A percentile compares a stretch with the other conserved stretches of the same genome.
Evolutionary conservation across 1,140 invertebrate genomes (phyloP).

Genomic region (Marisa cornuarietis): DNA sequence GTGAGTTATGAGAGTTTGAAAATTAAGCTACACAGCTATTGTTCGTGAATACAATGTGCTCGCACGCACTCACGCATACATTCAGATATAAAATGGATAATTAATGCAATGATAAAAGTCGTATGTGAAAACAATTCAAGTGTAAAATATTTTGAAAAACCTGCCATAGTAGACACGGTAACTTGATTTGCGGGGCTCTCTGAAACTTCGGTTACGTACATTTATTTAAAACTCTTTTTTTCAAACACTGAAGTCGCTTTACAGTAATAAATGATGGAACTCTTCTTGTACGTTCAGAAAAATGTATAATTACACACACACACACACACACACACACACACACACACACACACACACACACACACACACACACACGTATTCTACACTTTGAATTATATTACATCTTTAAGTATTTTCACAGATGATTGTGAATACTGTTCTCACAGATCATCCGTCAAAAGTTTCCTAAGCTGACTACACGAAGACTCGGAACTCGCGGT

Average conservation of each 20-base stretch:
- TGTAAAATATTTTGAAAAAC: too few relatives aligned
- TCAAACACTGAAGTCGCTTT: too few relatives aligned
- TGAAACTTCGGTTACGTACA: too few relatives aligned
- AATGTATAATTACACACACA: not conserved
- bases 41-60: not conserved
- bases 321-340: not conserved
- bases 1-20: slow-evolving; percentile 27
- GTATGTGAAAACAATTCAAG: too few relatives aligned
- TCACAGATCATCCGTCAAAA: slow-evolving; percentile 62
- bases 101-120: too few relatives aligned
- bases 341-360: not conserved
- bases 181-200: too few relatives aligned
- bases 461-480: slow-evolving; percentile 61
- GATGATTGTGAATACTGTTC: slow-evolving; percentile 4
- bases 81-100: too few relatives aligned
- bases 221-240: too few relatives aligned
- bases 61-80: not conserved
- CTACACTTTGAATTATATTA: not conserved
- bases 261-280: too few relatives aligned
- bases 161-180: too few relatives aligned
- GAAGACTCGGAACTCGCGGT: slow-evolving; percentile 62
- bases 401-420: too few relatives aligned
- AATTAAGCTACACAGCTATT: not conserved
- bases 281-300: not conserved
- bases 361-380: not conserved